phyloP scores from a whole-genome alignment of 2,113 vertebrate genomes.

The Brienomyrus longianalis region DNA sequence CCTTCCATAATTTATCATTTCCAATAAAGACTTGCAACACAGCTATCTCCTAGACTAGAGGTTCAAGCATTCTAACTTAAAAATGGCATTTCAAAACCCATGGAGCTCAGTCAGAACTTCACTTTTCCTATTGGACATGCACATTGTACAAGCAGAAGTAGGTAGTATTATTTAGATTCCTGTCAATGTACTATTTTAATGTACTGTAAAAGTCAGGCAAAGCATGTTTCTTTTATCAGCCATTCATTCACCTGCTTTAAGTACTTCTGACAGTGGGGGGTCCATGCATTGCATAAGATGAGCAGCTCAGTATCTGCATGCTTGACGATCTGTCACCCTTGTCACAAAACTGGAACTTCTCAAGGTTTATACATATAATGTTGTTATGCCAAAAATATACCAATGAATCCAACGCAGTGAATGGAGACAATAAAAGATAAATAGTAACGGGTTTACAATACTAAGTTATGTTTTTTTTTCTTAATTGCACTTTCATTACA shows the following conservation, averaged over 20 bases:
- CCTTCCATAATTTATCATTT: conserved; percentile 6
- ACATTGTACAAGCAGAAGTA: not conserved
- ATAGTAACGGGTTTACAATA: not conserved
- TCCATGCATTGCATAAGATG: not conserved
- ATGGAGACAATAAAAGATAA: not conserved
- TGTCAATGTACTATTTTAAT: not conserved
- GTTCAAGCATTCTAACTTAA: not conserved
- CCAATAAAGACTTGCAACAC: not conserved
- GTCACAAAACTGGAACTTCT: not conserved
- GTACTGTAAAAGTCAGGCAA: not conserved
- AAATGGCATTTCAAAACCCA: not conserved
- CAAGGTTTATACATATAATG: not conserved
- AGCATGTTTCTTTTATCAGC: not conserved
- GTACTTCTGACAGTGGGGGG: not conserved
- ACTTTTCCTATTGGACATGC: not conserved
- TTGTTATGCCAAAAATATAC: not conserved
- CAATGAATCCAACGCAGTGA: not conserved
- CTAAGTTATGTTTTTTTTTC: not conserved
- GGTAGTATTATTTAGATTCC: not conserved
- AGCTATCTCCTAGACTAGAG: not conserved
- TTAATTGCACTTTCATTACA: not conserved
- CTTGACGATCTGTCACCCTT: not conserved
- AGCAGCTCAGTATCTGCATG: not conserved
- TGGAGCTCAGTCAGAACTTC: not conserved
- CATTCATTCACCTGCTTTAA: conserved; percentile 5